These are phyloP conservation scores for Papilio machaon DNA, from an alignment of 1,140 invertebrate genomes.

Conservation along the genomic window DNA sequence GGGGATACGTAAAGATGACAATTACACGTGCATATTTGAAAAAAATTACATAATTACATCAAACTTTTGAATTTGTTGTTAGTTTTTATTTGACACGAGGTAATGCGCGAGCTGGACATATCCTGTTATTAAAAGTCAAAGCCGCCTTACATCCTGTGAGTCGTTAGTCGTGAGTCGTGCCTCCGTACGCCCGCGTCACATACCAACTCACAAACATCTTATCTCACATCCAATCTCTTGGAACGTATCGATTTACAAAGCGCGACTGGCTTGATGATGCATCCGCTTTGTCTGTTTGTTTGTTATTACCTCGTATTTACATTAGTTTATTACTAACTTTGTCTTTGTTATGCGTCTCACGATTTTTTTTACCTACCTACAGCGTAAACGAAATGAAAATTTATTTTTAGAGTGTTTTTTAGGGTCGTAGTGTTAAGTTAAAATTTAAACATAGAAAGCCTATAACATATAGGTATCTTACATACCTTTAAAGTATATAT, in stretches of 20 bases:
- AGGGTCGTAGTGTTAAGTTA: not conserved
- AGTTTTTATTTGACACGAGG: too few relatives aligned
- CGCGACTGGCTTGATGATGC: constrained; percentile 29
- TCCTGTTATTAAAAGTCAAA: not conserved
- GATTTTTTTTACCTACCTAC: not conserved
- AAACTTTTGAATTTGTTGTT: not conserved
- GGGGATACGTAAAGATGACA: too few relatives aligned
- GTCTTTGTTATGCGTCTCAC: not conserved
- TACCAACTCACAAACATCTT: constrained; percentile 58
- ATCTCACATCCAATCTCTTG: constrained; percentile 42
- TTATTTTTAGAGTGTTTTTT: not conserved
- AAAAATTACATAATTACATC: too few relatives aligned
- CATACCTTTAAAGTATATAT: too few relatives aligned
- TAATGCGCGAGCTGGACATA: not conserved
- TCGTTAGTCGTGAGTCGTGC: constrained; percentile 36
- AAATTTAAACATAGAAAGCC: not conserved
- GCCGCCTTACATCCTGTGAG: not conserved
- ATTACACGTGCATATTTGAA: too few relatives aligned
- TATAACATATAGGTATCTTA: too few relatives aligned
- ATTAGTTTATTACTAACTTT: constrained; percentile 5
- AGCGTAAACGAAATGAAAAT: not conserved
- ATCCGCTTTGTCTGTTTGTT: constrained; percentile 22
- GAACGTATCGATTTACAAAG: constrained; percentile 34
- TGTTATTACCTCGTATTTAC: not conserved
- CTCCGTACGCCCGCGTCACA: constrained; percentile 51